These are phyloP conservation scores for Hucho hucho DNA, from an alignment of 2,113 vertebrate species.

Conservation along the genomic window DNA sequence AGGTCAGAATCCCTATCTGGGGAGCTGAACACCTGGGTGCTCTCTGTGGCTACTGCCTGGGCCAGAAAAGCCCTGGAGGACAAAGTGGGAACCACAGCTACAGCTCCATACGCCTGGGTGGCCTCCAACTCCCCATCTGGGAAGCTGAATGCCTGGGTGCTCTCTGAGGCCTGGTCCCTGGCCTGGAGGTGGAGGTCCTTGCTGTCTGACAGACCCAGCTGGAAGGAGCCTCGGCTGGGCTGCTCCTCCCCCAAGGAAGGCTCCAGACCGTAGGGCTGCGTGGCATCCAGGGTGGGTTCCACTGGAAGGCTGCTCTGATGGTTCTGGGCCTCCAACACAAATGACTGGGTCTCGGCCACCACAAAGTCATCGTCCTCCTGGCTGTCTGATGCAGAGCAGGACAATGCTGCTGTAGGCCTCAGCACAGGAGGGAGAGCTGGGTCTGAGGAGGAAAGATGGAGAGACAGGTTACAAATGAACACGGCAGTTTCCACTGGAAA, in stretches of 20 bases:
- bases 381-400: constrained; percentile 37
- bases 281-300: constrained; percentile 22
- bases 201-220: constrained; percentile 57
- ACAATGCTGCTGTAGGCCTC: constrained; percentile 3
- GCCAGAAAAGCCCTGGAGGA: no score
- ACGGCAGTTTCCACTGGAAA: not conserved
- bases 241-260: constrained; percentile 5
- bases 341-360: constrained; percentile 70
- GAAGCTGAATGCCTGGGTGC: constrained; percentile 44
- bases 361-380: constrained; percentile 59
- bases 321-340: constrained; percentile 39
- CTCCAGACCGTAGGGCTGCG: constrained; percentile 20
- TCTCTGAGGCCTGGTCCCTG: constrained; percentile 38
- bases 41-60: constrained; percentile 20
- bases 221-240: constrained; percentile 42
- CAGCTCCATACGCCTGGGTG: constrained; percentile 39
- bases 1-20: constrained; percentile 40
- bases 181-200: constrained; percentile 43
- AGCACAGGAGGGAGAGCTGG: constrained; percentile 5
- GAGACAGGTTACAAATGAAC: not conserved
- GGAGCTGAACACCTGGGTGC: constrained; percentile 42
- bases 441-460: constrained; percentile 29
- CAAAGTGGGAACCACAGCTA: not conserved
- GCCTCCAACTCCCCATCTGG: constrained; percentile 40
- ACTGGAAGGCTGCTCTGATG: not conserved